Conservation (phyloP, 1,140 invertebrate genomes). For the Sitophilus oryzae region DNA sequence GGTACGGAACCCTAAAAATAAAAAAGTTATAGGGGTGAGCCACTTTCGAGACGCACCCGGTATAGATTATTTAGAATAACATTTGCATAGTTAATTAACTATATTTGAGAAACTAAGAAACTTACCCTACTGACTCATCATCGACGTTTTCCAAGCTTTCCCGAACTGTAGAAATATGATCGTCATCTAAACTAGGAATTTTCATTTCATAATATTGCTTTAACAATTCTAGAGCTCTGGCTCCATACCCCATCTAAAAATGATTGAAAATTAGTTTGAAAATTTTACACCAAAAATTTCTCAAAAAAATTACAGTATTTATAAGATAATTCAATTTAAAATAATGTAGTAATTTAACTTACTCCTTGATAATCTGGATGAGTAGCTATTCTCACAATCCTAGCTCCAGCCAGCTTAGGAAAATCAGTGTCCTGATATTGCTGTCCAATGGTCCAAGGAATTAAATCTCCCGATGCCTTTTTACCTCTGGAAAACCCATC, state of each 20-base stretch:
- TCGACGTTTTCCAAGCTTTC: slow-evolving; percentile 50
- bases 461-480: slow-evolving; percentile 90
- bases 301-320: too few species aligned
- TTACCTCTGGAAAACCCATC: slow-evolving; percentile 78
- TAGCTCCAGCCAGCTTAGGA: slow-evolving; percentile 82
- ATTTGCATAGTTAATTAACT: too few species aligned
- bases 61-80: too few species aligned
- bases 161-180: slow-evolving; percentile 31
- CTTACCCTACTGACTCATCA: slow-evolving; percentile 47
- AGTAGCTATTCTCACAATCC: slow-evolving; percentile 93
- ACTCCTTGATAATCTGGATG: slow-evolving; percentile 96
- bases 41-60: too few species aligned
- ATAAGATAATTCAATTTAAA: too few species aligned
- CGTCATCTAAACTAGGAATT: slow-evolving; percentile 61
- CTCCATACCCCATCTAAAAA: slow-evolving; percentile 90
- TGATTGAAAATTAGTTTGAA: not conserved
- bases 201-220: slow-evolving; percentile 86
- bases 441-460: slow-evolving; percentile 97
- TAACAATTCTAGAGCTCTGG: slow-evolving; percentile 74
- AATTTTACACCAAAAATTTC: too few species aligned
- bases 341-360: too few species aligned
- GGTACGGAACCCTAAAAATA: too few species aligned
- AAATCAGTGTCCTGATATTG: slow-evolving; percentile 95
- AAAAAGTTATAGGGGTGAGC: too few species aligned
- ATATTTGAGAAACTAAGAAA: too few species aligned